Percentiles rank a stretch among this genome's conserved stretches.
phyloP scores from a whole-genome alignment of 2,888 invertebrate genomes.

The Nomada ruficornis region DNA sequence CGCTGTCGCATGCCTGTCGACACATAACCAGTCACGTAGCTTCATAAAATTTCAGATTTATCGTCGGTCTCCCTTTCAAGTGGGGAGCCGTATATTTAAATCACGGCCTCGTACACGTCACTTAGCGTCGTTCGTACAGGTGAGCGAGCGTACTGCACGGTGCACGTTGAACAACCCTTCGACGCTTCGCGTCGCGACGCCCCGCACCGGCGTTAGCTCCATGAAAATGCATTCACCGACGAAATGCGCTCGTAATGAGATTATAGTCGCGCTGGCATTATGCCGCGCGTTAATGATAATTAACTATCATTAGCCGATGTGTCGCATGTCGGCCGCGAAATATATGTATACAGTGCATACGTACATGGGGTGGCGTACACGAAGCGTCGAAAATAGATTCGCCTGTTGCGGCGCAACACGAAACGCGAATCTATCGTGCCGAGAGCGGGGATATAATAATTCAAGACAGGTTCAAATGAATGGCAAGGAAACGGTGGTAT shows the following conservation, averaged over 20 bases:
- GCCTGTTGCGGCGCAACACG: background rate
- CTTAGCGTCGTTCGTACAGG: slow-evolving; percentile 11
- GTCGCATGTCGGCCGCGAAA: slow-evolving; percentile 18
- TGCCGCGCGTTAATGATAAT: slow-evolving; percentile 69
- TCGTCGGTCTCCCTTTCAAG: slow-evolving; percentile 8
- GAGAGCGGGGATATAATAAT: background rate
- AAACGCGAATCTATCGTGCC: background rate
- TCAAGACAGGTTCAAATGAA: background rate
- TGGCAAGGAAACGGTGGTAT: background rate
- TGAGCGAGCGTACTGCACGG: background rate
- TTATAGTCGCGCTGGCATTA: slow-evolving; percentile 60
- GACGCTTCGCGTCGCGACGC: slow-evolving; percentile 51
- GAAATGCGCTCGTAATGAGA: slow-evolving; percentile 61
- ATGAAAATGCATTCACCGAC: slow-evolving; percentile 46
- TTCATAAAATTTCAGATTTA: slow-evolving; percentile 6
- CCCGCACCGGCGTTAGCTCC: slow-evolving; percentile 37
- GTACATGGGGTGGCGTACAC: background rate
- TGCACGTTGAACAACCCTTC: slow-evolving; percentile 23
- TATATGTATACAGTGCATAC: background rate
- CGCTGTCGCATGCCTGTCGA: too few relatives aligned
- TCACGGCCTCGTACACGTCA: slow-evolving; percentile 14
- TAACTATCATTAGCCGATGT: slow-evolving; percentile 61
- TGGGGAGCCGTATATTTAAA: slow-evolving; percentile 37
- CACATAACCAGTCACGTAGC: background rate
- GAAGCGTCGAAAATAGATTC: slow-evolving; percentile 11